Evolutionary conservation across 2,797 vertebrate species (phyloP).

Genomic region (Simalia tracyae): DNA sequence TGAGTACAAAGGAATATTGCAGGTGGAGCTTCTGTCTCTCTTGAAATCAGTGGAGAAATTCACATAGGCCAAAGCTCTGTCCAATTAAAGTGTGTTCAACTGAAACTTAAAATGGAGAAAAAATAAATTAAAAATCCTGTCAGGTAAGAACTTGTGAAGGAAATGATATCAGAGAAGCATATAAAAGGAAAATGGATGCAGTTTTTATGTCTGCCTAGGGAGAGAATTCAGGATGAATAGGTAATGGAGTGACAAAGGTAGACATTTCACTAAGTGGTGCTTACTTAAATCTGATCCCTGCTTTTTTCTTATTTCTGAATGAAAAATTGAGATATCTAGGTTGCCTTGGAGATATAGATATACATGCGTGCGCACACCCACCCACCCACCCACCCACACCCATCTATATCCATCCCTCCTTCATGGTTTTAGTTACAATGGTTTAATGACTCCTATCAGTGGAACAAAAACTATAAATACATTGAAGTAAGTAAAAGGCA

Average conservation of each 20-base stretch:
- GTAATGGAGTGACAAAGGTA: not conserved
- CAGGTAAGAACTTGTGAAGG: not conserved
- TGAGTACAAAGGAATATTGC: not conserved
- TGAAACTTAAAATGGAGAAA: not conserved
- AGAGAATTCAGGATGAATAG: not conserved
- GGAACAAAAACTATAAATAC: constrained; percentile 73
- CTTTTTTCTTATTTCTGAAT: not conserved
- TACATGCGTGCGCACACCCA: not conserved
- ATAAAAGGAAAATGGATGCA: not conserved
- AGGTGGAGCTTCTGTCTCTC: not conserved
- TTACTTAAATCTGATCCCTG: not conserved
- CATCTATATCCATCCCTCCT: constrained; percentile 21
- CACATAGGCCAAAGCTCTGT: not conserved
- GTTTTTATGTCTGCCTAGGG: not conserved
- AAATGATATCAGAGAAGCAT: not conserved
- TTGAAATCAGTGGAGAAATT: not conserved
- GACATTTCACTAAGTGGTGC: constrained; percentile 1
- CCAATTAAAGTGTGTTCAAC: not conserved
- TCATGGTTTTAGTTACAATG: constrained; percentile 50
- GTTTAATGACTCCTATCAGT: constrained; percentile 67
- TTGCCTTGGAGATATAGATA: not conserved
- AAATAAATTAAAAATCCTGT: not conserved
- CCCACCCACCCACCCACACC: not conserved
- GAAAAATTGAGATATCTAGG: constrained; percentile 21
- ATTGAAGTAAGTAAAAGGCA: constrained; percentile 64